These are phyloP conservation scores for Muntiacus reevesi DNA, from an alignment of 2,113 vertebrate genomes.

Conservation along the genomic window DNA sequence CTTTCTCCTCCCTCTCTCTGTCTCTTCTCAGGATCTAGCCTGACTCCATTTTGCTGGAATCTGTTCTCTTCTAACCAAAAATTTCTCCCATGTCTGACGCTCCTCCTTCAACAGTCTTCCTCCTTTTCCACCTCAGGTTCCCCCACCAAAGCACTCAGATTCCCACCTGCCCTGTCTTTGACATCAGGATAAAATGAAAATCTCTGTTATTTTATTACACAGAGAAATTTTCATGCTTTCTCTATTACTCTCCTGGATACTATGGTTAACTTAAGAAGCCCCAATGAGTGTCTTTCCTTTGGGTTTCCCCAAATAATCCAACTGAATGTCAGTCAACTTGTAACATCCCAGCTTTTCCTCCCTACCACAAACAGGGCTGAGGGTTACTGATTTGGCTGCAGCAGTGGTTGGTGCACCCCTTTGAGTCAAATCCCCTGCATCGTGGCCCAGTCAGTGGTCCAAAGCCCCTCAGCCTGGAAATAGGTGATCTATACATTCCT, in stretches of 20 bases:
- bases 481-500: background rate
- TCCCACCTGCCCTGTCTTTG: background rate
- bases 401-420: rapidly evolving
- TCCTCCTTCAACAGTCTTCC: background rate
- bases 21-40: background rate
- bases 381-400: background rate
- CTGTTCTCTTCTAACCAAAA: background rate
- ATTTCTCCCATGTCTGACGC: background rate
- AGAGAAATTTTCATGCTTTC: background rate
- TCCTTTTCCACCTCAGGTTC: no score
- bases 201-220: background rate
- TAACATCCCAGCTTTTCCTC: background rate
- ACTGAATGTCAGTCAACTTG: background rate
- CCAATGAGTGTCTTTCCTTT: background rate
- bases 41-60: background rate
- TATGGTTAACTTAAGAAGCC: background rate
- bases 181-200: background rate
- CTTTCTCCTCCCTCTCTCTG: background rate
- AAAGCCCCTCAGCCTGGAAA: background rate
- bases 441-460: no score
- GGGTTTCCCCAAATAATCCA: background rate
- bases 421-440: background rate
- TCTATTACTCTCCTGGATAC: background rate
- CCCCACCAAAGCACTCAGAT: background rate
- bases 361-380: background rate